Evolutionary conservation across 2,888 invertebrate genomes (phyloP).

Genomic region (Amiota minor): DNA sequence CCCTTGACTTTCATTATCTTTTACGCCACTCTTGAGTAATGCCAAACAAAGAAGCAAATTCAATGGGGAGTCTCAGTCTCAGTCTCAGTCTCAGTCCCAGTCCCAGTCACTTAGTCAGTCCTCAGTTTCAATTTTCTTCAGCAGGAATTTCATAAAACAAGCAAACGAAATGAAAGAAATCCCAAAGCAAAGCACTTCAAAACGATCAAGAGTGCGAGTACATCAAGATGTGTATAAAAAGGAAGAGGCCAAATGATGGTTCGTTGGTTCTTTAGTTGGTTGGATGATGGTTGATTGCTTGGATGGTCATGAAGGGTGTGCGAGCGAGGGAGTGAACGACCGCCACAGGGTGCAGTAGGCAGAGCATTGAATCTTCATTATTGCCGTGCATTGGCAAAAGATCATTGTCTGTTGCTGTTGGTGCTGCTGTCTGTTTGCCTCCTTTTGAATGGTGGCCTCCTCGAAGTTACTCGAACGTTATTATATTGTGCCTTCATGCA

Average conservation of each 20-base stretch:
- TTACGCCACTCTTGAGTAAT: constrained; percentile 58
- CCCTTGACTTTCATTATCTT: constrained; percentile 67
- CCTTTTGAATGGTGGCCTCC: neutral
- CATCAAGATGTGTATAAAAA: constrained; percentile 33
- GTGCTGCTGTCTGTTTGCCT: neutral
- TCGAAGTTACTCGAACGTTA: neutral
- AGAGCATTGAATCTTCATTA: constrained; percentile 3
- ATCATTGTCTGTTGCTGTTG: constrained; percentile 21
- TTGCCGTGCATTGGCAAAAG: constrained; percentile 8
- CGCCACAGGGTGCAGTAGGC: constrained; percentile 63
- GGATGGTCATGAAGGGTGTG: constrained; percentile 26
- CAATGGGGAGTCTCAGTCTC: neutral
- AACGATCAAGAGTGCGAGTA: constrained; percentile 50
- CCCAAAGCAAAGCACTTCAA: constrained; percentile 38
- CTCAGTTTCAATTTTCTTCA: constrained; percentile 15
- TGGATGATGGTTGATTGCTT: no score
- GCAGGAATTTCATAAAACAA: constrained; percentile 15
- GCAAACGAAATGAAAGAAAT: constrained; percentile 28
- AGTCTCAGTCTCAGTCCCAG: neutral
- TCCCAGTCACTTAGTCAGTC: constrained; percentile 36
- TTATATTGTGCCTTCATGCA: constrained; percentile 8
- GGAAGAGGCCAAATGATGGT: no score
- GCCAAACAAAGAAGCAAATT: constrained; percentile 4
- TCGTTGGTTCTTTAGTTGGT: no score
- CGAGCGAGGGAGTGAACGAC: constrained; percentile 39